Evolutionary conservation across 2,888 invertebrate species (phyloP), one percentile per base, ranked within the genome.

Genomic region (Boloria selene): DNA sequence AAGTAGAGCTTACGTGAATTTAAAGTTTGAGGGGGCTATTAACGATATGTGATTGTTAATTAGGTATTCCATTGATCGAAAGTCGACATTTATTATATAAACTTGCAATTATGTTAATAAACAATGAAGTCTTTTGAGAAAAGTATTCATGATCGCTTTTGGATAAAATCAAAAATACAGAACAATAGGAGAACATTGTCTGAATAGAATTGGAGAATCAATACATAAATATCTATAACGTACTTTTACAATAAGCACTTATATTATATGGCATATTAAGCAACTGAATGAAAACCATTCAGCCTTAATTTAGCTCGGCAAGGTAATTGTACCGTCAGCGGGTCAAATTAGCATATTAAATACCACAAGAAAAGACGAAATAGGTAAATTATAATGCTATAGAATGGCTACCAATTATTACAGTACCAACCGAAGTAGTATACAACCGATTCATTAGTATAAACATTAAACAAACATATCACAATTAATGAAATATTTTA

Each of bases 151-250:
- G 22, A 7, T 4, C 45, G 17, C 26, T 59, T 58, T 59, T 17
- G 13, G 49, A 13, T 17, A 59, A 45, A 45, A 44, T 13, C n/a
- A n/a, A 4, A 31, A 64, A 64, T 61, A 44, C 47, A 62, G 50
- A 62, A 62, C 62, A 55, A 68, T 62, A 59, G 54, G 55, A n/a
- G 26, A 55, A 52, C 49, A 49, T 44, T 18, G 53, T 53, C 54
- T 58, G 44, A 58, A 45, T 59, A 58, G 58, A 52, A 26, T 31
- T 17, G 54, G 31, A 51, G 18, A 68, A 68, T 65, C 62, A 54
- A 68, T 65, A 65, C 16, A 6, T 45, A 17, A 47, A 55, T 61
- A 45, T 26, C 52, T 51, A 45, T 38, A 14, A 49, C 16, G 49
- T 49, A 49, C 47, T 17, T 49, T 13, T 31, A 7, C 31, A 31